Conservation (phyloP, 2,113 vertebrate species). For the Oceanodroma tethys region DNA sequence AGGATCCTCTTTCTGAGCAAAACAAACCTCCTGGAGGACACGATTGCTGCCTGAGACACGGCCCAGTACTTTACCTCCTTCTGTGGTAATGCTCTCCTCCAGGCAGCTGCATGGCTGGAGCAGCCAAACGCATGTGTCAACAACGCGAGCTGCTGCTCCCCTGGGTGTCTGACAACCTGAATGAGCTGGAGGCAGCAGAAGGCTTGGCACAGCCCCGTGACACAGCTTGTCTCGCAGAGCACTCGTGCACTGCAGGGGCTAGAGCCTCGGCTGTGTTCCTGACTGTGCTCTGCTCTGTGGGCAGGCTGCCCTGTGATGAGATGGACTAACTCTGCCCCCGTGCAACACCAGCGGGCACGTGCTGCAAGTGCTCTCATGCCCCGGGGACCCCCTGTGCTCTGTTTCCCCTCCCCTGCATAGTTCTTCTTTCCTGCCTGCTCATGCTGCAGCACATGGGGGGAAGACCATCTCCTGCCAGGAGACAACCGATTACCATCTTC, state of each 20-base stretch:
- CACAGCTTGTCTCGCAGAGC: not conserved
- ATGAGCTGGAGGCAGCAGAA: not conserved
- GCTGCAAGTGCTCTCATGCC: not conserved
- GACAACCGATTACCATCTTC: accelerated
- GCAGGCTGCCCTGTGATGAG: not conserved
- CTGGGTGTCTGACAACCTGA: accelerated
- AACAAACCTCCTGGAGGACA: not conserved
- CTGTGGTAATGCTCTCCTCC: accelerated
- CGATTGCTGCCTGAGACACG: not conserved
- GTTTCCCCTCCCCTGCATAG: not conserved
- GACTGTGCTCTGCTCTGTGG: not conserved
- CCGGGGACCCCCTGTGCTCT: not conserved
- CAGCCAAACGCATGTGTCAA: not conserved
- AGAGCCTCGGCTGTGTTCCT: not conserved
- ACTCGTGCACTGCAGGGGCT: not conserved
- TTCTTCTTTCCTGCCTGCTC: not conserved
- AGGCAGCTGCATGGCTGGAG: not conserved
- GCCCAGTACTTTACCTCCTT: not conserved
- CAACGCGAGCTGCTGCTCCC: not conserved
- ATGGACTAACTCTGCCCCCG: not conserved
- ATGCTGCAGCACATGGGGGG: accelerated
- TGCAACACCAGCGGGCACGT: accelerated
- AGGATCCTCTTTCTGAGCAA: not conserved
- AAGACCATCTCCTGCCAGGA: not conserved
- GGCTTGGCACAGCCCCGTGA: not conserved